These are phyloP conservation scores for Cetonia aurata DNA, from an alignment of 2,888 invertebrate genomes.

Conservation along the genomic window DNA sequence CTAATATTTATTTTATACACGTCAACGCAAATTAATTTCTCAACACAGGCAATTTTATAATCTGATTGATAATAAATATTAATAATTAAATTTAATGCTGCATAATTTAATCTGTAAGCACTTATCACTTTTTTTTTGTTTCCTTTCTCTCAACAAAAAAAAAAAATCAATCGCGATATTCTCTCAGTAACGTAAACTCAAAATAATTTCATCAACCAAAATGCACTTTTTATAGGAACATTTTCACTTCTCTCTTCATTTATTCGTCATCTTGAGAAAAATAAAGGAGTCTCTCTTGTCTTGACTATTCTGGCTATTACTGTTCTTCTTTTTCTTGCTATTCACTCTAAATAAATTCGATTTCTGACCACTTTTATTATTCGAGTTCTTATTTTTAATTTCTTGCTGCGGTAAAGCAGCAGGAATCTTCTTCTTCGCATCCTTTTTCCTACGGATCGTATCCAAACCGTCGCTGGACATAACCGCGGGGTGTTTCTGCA, in stretches of 20 bases:
- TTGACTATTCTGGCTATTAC: conserved; percentile 13
- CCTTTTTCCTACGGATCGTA: conserved; percentile 28
- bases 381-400: background rate
- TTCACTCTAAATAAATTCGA: conserved; percentile 27
- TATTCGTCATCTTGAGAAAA: conserved; percentile 33
- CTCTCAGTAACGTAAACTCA: too few relatives aligned
- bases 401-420: background rate
- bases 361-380: conserved; percentile 9
- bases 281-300: conserved; percentile 40
- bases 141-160: too few relatives aligned
- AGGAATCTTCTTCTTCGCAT: background rate
- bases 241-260: background rate
- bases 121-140: too few relatives aligned
- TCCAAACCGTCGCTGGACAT: conserved; percentile 38
- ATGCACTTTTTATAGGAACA: too few relatives aligned
- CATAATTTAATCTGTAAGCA: too few relatives aligned
- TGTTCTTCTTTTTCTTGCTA: conserved; percentile 32
- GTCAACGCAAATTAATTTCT: too few relatives aligned
- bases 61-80: too few relatives aligned
- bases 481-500: conserved; percentile 25
- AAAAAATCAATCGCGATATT: too few relatives aligned
- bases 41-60: too few relatives aligned
- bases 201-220: too few relatives aligned
- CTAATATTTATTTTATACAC: too few relatives aligned
- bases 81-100: too few relatives aligned